Evolutionary conservation across 2,888 invertebrate genomes (phyloP), one percentile per base, ranked within the genome.

Genomic region (Hydrotaea diabolus): DNA sequence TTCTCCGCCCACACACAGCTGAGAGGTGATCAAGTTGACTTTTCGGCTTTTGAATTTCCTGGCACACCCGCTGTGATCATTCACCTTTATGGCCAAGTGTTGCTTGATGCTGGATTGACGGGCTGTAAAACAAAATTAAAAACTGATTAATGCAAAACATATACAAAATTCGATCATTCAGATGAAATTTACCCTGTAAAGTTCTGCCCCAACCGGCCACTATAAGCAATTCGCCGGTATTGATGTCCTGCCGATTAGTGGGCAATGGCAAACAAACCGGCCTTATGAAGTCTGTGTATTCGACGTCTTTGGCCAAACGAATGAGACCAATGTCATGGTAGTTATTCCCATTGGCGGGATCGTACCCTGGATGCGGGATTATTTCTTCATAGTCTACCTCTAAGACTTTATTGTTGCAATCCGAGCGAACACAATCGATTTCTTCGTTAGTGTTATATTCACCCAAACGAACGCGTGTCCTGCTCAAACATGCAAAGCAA

Each of bases 301-400:
- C 76, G 0, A 95, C 95, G 19, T 94, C 92, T 2, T 90, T 88
- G 0, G 92, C 88, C 0, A 97, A 92, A 78, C 96, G 93, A 21
- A 97, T 88, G 15, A 97, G 91, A 0, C 96, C 96, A 71, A 97
- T 96, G 88, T 97, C 96, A 89, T 96, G 92, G 72, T 93, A 93
- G 83, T 95, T 95, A 88, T 95, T 93, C 0, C 85, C 85, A 84
- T 94, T 94, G 0, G 88, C 87, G 13, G 92, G 89, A 71, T 92
- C 90, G 88, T 96, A 97, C 0, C 92, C 88, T 78, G 95, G 95
- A 90, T 97, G 96, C 0, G 94, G 92, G 26, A 95, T 95, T 62
- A 93, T 89, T 87, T 95, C 93, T 85, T 95, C 95, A 8, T 96
- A 92, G 0, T 93, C 93, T 0, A 96, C 89, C 88, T 95, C 94